Evolutionary conservation across 2,113 vertebrate genomes (phyloP), one percentile per base, ranked within the genome.

Genomic region (Tauraco erythrolophus): DNA sequence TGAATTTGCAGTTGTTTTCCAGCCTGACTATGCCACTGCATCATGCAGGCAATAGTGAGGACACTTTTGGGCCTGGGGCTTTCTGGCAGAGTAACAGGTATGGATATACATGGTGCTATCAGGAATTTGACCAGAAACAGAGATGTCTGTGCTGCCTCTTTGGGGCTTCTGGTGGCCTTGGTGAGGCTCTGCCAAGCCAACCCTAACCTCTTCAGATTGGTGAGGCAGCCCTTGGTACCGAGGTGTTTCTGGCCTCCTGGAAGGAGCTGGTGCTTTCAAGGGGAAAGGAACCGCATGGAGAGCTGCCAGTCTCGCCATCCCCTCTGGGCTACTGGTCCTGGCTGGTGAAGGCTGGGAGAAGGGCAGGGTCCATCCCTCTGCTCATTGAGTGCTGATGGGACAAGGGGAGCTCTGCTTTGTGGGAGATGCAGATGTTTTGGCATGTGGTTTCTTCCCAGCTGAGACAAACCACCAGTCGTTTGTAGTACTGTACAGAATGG

Each of bases 21-120:
- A 80, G n/a, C 11, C n/a, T 51, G 56, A 6, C 19, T 14, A 0
- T 33, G 30, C 61, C 1, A 0, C 46, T 87, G 37, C 31, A 48
- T 35, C 43, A 35, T n/a, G 19, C 13, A 89, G 70, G 30, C 27
- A 43, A 57, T 8, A 48, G n/a, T 1, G 6, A 51, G 39, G 39
- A 21, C 15, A 4, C 9, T 91, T 89, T 41, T 4, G 1, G 25
- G 28, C 12, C n/a, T 72, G 48, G 8, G 14, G 11, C n/a, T 48
- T 0, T 24, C 46, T 70, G 61, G 8, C 37, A 54, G 61, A 46
- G 23, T 23, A 60, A 48, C 0, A 1, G 37, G 6, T 39, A 6
- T 5, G n/a, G 37, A 19, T 62, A 46, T 58, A 30, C 4, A 3
- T 12, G 58, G 23, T 43, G 21, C 18, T 56, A 3, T 50, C 31